Percentiles rank a stretch among this genome's conserved stretches.
phyloP scores from a whole-genome alignment of 2,113 vertebrate species.

The Leucoraja erinaceus region DNA sequence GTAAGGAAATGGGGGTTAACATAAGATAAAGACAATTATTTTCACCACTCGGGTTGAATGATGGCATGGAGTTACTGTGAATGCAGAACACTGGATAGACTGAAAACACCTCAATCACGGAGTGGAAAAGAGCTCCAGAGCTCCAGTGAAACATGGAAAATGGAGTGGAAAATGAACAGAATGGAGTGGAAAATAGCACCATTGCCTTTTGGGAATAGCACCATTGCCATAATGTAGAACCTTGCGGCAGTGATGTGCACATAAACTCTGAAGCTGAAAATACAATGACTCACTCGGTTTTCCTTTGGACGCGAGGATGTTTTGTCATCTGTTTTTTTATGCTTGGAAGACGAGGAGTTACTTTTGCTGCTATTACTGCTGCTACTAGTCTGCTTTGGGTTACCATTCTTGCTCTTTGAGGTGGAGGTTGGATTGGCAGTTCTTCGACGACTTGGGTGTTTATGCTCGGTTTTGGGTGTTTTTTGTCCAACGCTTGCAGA shows the following conservation, averaged over 20 bases:
- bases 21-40: background rate
- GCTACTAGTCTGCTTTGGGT: slow-evolving; percentile 64
- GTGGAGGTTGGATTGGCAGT: slow-evolving; percentile 84
- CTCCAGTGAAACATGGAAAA: slow-evolving; percentile 4
- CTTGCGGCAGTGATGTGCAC: background rate
- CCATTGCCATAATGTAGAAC: background rate
- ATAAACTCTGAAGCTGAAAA: background rate
- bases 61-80: background rate
- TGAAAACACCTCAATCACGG: background rate
- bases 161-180: background rate
- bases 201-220: slow-evolving; percentile 10
- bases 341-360: slow-evolving; percentile 72
- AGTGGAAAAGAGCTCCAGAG: background rate
- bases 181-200: no score
- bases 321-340: slow-evolving; percentile 84
- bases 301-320: slow-evolving; percentile 69
- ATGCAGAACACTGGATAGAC: background rate
- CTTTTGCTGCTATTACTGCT: slow-evolving; percentile 63
- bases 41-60: background rate
- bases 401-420: slow-evolving; percentile 69
- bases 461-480: slow-evolving; percentile 74
- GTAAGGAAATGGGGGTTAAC: background rate
- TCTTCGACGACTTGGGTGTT: slow-evolving; percentile 74
- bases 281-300: slow-evolving; percentile 62
- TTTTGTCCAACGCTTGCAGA: slow-evolving; percentile 72